phyloP scores from a whole-genome alignment of 2,113 vertebrate species.

The Corythoichthys intestinalis region DNA sequence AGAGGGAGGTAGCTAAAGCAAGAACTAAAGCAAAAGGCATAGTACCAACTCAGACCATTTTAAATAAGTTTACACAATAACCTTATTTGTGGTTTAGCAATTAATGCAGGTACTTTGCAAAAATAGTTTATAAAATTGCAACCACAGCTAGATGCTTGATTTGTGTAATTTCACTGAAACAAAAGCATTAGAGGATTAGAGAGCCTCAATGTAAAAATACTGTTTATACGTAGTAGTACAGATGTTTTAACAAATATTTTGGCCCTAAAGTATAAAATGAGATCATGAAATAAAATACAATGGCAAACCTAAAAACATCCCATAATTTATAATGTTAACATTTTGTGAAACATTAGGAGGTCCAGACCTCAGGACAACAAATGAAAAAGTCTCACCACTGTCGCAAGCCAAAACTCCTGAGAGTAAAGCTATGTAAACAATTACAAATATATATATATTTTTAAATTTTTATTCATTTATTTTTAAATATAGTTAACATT shows the following conservation, averaged over 20 bases:
- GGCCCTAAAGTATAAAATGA: neutral
- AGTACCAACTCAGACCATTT: conserved; percentile 17
- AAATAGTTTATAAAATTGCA: conserved; percentile 44
- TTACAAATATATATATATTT: conserved; percentile 4
- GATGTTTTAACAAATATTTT: conserved; percentile 7
- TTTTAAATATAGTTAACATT: conserved; percentile 32
- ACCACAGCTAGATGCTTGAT: conserved; percentile 36
- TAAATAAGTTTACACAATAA: conserved; percentile 14
- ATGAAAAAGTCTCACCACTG: conserved; percentile 26
- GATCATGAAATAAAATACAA: neutral
- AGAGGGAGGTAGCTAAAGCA: conserved; percentile 16
- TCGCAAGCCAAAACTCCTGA: conserved; percentile 11
- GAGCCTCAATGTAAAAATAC: conserved; percentile 19
- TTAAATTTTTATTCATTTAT: no score
- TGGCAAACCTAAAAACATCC: neutral
- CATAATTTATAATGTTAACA: neutral
- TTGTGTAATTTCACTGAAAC: conserved; percentile 31
- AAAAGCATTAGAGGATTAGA: conserved; percentile 49
- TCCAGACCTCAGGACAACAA: no score
- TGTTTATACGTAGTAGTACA: conserved; percentile 18
- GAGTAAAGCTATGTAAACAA: conserved; percentile 51
- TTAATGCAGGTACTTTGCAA: conserved; percentile 38
- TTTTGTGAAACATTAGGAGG: neutral
- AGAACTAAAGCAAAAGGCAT: conserved; percentile 9
- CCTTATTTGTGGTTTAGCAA: conserved; percentile 20